A percentile compares a stretch with the other conserved stretches of the same genome.
These are phyloP conservation scores for Choreutis nemorana DNA, from an alignment of 2,888 invertebrate genomes.

Conservation along the genomic window DNA sequence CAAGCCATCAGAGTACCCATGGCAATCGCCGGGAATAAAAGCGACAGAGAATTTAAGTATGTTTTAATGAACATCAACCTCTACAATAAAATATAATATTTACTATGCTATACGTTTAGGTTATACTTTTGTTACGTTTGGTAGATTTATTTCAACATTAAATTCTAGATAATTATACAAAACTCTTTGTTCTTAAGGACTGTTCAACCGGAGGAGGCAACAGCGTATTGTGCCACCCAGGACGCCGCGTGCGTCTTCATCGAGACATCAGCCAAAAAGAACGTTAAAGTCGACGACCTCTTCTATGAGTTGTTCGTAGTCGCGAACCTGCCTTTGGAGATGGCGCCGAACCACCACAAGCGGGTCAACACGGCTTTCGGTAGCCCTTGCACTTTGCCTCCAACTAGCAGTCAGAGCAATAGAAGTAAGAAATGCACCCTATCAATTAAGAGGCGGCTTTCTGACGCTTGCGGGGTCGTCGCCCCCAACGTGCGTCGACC, in stretches of 20 bases:
- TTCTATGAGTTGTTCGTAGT: constrained; percentile 85
- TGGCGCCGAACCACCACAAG: constrained; percentile 89
- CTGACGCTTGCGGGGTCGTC: constrained; percentile 88
- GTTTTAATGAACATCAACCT: constrained; percentile 19
- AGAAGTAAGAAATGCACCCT: constrained; percentile 78
- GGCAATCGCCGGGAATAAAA: constrained; percentile 89
- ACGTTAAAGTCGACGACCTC: constrained; percentile 81
- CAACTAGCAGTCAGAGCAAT: constrained; percentile 70
- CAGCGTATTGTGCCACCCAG: constrained; percentile 79
- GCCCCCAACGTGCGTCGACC: constrained; percentile 89
- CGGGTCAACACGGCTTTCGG: constrained; percentile 79
- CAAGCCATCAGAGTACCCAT: constrained; percentile 80
- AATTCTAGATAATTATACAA: background rate
- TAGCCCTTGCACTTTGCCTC: constrained; percentile 78
- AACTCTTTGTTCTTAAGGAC: constrained; percentile 57
- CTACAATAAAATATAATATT: too few species aligned
- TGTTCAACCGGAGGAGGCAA: constrained; percentile 79
- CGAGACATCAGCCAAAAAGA: constrained; percentile 85
- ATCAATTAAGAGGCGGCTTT: constrained; percentile 81
- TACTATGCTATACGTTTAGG: too few species aligned
- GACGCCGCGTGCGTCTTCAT: constrained; percentile 81
- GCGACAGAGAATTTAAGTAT: constrained; percentile 82
- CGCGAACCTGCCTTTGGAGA: constrained; percentile 84
- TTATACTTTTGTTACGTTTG: too few species aligned
- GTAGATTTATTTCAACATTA: background rate